These are phyloP conservation scores for Thalpophila matura DNA, from an alignment of 2,888 invertebrate genomes.

Conservation along the genomic window DNA sequence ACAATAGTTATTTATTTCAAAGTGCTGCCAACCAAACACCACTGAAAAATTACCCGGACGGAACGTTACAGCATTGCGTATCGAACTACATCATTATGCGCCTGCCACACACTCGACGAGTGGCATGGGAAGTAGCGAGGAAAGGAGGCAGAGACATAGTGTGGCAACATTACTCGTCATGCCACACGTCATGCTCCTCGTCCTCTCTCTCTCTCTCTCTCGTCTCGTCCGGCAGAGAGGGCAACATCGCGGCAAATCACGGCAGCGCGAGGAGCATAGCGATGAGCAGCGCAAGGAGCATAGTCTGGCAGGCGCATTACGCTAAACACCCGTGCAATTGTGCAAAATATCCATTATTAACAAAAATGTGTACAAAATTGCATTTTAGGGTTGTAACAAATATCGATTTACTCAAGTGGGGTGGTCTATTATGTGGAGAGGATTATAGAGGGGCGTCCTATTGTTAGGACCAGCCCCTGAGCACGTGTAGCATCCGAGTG, in stretches of 20 bases:
- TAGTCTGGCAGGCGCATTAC: no score
- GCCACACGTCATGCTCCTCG: no score
- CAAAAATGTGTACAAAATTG: conserved; percentile 44
- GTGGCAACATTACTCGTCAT: no score
- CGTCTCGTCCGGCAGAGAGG: no score
- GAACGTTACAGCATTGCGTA: neutral
- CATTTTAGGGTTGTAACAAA: conserved; percentile 36
- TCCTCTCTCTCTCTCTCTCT: no score
- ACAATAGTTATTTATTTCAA: neutral
- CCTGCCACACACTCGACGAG: no score
- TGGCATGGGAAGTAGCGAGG: no score
- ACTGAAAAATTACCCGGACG: neutral
- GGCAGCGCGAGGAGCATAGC: no score
- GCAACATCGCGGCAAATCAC: no score
- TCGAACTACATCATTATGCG: no score
- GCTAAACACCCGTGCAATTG: conserved; percentile 4
- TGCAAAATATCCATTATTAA: conserved; percentile 30
- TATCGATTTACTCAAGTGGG: conserved; percentile 61
- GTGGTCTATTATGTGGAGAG: conserved; percentile 57
- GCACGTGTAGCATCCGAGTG: conserved; percentile 56
- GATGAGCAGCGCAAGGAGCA: no score
- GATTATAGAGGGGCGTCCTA: conserved; percentile 64
- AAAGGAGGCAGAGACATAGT: no score
- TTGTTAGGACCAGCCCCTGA: conserved; percentile 57
- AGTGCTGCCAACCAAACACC: neutral